Percentiles rank a stretch among this genome's conserved stretches.
These are phyloP conservation scores for Caenorhabditis latens DNA, from an alignment of 1,140 invertebrate species.

Conservation along the genomic window DNA sequence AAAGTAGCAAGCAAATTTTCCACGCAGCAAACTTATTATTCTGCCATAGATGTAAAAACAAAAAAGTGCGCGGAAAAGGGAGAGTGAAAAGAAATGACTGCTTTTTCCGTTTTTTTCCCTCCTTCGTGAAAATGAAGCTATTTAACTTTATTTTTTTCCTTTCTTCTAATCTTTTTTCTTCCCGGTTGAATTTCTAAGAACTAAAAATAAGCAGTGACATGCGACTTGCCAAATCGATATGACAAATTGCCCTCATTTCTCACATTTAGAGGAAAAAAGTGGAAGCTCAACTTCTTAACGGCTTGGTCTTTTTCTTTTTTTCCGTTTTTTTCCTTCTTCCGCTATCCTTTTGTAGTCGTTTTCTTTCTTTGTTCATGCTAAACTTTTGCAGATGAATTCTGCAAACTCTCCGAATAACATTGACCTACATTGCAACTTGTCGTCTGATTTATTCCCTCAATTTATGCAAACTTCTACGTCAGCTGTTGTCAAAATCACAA, in stretches of 20 bases:
- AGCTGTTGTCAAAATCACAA: background rate
- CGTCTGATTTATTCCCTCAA: background rate
- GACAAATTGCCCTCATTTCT: conserved; percentile 54
- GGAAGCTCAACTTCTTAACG: conserved; percentile 55
- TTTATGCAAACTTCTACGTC: background rate
- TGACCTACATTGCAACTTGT: background rate
- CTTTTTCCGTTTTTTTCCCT: conserved; percentile 4
- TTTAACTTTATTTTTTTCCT: conserved; percentile 2
- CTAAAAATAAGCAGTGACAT: background rate
- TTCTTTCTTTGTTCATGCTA: background rate
- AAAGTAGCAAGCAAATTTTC: conserved; percentile 56
- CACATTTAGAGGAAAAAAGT: conserved; percentile 4
- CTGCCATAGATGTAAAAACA: conserved; percentile 44
- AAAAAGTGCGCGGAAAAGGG: conserved; percentile 34
- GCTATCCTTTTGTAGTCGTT: background rate
- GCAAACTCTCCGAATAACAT: background rate
- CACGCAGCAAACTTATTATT: conserved; percentile 45
- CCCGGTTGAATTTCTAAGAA: background rate
- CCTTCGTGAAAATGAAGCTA: background rate
- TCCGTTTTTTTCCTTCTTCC: background rate
- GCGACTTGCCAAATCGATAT: conserved; percentile 11
- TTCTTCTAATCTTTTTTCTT: background rate
- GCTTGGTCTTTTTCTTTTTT: conserved; percentile 6
- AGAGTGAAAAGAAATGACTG: background rate
- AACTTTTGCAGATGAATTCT: background rate